phyloP scores from a whole-genome alignment of 2,797 vertebrate genomes.

The Siniperca undulata region DNA sequence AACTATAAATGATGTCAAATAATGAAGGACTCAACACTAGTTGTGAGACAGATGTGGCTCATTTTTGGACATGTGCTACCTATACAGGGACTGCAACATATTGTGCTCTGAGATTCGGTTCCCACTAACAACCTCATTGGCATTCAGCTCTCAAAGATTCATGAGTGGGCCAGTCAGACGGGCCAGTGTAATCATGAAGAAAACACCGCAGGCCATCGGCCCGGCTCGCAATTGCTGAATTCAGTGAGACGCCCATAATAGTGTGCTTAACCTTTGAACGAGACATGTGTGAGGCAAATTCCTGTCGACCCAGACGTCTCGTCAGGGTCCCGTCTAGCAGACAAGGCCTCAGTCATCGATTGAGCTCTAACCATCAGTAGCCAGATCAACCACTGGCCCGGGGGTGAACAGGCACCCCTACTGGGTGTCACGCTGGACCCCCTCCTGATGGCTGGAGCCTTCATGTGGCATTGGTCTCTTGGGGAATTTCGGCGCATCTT shows the following conservation, averaged over 20 bases:
- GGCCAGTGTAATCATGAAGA: constrained; percentile 66
- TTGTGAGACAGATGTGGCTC: neutral
- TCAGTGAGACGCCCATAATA: constrained; percentile 63
- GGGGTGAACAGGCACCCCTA: constrained; percentile 60
- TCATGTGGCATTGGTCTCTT: constrained; percentile 42
- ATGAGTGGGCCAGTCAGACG: constrained; percentile 65
- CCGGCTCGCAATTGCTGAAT: constrained; percentile 32
- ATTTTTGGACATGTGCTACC: constrained; percentile 3
- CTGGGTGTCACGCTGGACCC: constrained; percentile 57
- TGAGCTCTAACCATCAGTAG: constrained; percentile 63
- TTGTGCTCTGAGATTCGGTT: constrained; percentile 1
- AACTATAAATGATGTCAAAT: neutral
- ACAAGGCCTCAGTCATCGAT: constrained; percentile 50
- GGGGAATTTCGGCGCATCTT: constrained; percentile 19
- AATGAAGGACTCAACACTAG: constrained; percentile 21
- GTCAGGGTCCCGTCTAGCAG: constrained; percentile 56
- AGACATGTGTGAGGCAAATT: constrained; percentile 57
- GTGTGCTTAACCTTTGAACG: constrained; percentile 80
- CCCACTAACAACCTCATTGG: constrained; percentile 63
- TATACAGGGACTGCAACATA: constrained; percentile 10
- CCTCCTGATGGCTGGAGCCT: constrained; percentile 61
- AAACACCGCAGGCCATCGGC: constrained; percentile 72
- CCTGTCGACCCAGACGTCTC: constrained; percentile 62
- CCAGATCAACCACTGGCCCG: constrained; percentile 69
- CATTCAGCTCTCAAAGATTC: constrained; percentile 74